Percentiles rank a stretch among this genome's conserved stretches.
phyloP scores from a whole-genome alignment of 2,797 vertebrate species.

The Sciurus carolinensis region DNA sequence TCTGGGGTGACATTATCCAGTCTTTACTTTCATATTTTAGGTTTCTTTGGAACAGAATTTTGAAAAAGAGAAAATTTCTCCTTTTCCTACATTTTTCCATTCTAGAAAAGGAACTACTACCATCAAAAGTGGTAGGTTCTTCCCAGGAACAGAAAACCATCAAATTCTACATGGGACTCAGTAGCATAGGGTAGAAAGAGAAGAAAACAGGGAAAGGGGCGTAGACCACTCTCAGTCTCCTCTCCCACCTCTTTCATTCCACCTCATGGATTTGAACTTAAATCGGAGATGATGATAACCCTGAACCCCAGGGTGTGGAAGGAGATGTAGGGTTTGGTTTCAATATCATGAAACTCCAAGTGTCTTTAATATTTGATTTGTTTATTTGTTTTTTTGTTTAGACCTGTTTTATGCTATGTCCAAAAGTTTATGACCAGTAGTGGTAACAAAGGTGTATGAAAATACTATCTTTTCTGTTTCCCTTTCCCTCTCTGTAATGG shows the following conservation, averaged over 20 bases:
- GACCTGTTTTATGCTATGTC: background rate
- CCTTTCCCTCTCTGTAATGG: background rate
- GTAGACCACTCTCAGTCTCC: accelerated
- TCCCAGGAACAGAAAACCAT: background rate
- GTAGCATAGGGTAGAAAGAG: background rate
- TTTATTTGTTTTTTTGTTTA: background rate
- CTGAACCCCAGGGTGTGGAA: background rate
- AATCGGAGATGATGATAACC: background rate
- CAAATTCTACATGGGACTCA: background rate
- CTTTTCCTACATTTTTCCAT: background rate
- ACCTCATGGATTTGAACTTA: background rate
- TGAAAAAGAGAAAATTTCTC: conserved; percentile 13
- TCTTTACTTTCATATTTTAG: background rate
- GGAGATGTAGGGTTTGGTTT: background rate
- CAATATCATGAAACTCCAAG: background rate
- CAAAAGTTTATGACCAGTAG: background rate
- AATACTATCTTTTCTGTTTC: background rate
- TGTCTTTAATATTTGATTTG: too few relatives aligned
- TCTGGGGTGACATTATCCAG: background rate
- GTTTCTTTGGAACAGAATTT: conserved; percentile 14
- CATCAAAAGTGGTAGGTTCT: background rate
- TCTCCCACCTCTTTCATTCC: background rate
- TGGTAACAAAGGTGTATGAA: background rate
- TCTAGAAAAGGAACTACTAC: background rate
- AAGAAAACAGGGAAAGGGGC: background rate